Base-by-base conservation (phyloP, 1,140 invertebrate species). In the Bradynema listronoti region DNA sequence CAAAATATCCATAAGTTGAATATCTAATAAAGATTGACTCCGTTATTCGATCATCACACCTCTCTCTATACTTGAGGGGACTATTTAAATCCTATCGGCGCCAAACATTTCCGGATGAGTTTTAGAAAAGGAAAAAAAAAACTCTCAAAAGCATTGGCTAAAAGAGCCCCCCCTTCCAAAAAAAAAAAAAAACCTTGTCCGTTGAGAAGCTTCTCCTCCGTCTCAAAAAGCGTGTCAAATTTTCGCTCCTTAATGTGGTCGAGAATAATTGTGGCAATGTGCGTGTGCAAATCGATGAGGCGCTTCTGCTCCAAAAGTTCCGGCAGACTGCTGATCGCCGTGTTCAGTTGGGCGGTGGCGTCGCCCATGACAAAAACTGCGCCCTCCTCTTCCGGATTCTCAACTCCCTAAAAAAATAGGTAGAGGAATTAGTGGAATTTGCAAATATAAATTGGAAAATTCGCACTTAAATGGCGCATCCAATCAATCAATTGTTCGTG, bases 251-350 rank as follows among this genome's bases (percentile, higher is more conserved):
- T 78, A 39, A 77, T 78, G 24, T 60, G 51, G 22, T 77, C 64
- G 25, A 77, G 63, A n/a, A 78, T 30, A 39, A 64, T 66, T 66
- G 92, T 97, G 6, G 94, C 94, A 68, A 98, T 87, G 60, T 90
- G 94, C 9, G 91, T 98, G 78, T 99, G 95, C 87, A 95, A 91
- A 78, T 98, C 93, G 68, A 99, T 93, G 5, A 97, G 83, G 46
- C 90, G 82, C 79, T 99, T 99, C 82, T 90, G 93, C 80, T 98
- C 92, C 72, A 98, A 83, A 2, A 98, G 81, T 78, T 97, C 90
- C 14, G 94, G 94, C 63, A 98, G 81, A 4, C 89, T 92, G 79
- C 82, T 82, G 34, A 72, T 63, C 5, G 94, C 92, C 63, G 85
- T 90, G 4, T 91, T 95, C 14, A 99, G 83, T 66, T 88, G 86